Conservation (phyloP, 2,797 vertebrate species). For the Gorsachius magnificus region DNA sequence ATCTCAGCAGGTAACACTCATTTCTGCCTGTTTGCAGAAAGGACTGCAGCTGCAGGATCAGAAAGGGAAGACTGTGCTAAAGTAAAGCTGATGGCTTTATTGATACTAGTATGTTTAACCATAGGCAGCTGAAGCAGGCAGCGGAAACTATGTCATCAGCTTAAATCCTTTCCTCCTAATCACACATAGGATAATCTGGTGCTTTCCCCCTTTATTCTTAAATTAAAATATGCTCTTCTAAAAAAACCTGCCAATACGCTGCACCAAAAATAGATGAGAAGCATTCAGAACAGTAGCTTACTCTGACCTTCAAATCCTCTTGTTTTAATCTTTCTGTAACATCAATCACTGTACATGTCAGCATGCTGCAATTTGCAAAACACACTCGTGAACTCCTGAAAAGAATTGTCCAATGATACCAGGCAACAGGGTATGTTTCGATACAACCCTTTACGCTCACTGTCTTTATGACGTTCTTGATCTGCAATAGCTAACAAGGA, state of each 20-base stretch:
- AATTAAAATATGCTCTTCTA: conserved; percentile 9
- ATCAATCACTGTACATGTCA: neutral
- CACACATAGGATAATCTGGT: neutral
- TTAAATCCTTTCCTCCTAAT: conserved; percentile 14
- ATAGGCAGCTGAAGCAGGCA: neutral
- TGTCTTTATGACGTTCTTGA: neutral
- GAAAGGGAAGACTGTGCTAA: neutral
- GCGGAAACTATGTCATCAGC: neutral
- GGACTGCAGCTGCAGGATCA: neutral
- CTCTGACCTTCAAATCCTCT: conserved; percentile 15
- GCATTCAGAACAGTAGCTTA: neutral
- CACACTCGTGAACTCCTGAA: neutral
- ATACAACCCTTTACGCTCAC: neutral
- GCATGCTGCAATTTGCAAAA: neutral
- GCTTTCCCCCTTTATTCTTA: neutral
- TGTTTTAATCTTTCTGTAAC: neutral
- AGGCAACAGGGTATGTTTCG: neutral
- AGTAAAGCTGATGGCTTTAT: neutral
- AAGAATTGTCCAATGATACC: neutral
- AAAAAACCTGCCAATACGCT: neutral
- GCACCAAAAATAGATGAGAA: conserved; percentile 1
- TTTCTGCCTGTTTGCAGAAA: neutral
- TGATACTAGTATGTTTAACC: neutral
- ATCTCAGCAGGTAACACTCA: neutral
- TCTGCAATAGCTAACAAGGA: neutral